These are phyloP conservation scores for Alloplasta piceator DNA, from an alignment of 2,888 invertebrate genomes.

Conservation along the genomic window DNA sequence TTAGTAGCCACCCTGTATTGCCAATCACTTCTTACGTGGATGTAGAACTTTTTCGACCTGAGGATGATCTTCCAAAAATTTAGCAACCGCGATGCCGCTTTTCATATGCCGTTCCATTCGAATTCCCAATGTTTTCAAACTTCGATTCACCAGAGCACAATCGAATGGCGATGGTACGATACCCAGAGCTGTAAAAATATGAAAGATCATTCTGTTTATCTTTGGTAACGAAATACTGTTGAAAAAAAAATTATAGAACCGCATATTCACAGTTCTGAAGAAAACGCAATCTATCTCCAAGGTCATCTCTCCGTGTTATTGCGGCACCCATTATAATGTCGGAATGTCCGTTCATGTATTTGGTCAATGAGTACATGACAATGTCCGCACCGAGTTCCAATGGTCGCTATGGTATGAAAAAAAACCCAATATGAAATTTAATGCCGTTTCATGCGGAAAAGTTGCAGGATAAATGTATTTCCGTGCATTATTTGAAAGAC, in stretches of 20 bases:
- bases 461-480: too few species aligned
- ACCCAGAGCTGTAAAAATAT: slow-evolving; percentile 89
- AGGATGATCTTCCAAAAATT: slow-evolving; percentile 92
- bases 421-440: not conserved
- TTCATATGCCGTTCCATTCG: slow-evolving; percentile 95
- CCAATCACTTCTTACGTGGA: slow-evolving; percentile 86
- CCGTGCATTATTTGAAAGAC: too few species aligned
- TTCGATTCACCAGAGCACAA: slow-evolving; percentile 96
- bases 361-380: slow-evolving; percentile 95
- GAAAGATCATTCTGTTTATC: slow-evolving; percentile 1
- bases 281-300: slow-evolving; percentile 90
- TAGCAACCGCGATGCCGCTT: slow-evolving; percentile 91
- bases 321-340: slow-evolving; percentile 98
- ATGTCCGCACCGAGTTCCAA: slow-evolving; percentile 96
- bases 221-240: not conserved
- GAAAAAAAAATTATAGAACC: not conserved
- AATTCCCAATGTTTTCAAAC: slow-evolving; percentile 95
- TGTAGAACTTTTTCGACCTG: slow-evolving; percentile 92
- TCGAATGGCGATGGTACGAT: slow-evolving; percentile 98
- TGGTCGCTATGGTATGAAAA: slow-evolving; percentile 87
- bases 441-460: too few species aligned
- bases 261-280: slow-evolving; percentile 91
- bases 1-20: too few species aligned
- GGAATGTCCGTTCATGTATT: slow-evolving; percentile 99
- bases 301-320: slow-evolving; percentile 88